A percentile compares a stretch with the other conserved stretches of the same genome.
Evolutionary conservation across 1,140 invertebrate genomes (phyloP).

Genomic region (Drosophila mayri): DNA sequence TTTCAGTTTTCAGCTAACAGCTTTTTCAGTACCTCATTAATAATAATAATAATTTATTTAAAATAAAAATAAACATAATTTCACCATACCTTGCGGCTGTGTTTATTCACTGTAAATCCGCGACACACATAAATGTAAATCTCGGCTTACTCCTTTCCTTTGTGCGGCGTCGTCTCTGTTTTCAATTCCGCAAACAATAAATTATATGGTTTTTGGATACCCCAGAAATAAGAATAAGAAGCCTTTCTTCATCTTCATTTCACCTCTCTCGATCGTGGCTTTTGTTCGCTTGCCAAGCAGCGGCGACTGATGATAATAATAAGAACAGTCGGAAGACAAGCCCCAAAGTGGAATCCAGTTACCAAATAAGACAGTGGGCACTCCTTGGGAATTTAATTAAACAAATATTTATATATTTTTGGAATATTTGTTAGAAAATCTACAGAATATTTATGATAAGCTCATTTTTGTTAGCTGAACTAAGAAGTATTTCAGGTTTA

Average conservation of each 20-base stretch:
- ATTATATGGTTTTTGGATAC: conserved; percentile 71
- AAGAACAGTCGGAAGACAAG: conserved; percentile 28
- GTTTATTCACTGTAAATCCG: conserved; percentile 4
- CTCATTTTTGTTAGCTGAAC: background rate
- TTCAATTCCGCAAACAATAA: conserved; percentile 71
- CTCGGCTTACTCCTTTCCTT: conserved; percentile 36
- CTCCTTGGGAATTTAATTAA: background rate
- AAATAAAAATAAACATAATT: background rate
- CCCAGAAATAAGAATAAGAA: conserved; percentile 15
- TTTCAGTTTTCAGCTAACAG: background rate
- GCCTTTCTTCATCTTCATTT: conserved; percentile 50
- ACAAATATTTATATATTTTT: background rate
- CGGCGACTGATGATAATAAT: conserved; percentile 28
- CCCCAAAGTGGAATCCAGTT: conserved; percentile 34
- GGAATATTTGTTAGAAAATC: background rate
- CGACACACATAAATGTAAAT: conserved; percentile 51
- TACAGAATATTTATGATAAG: background rate
- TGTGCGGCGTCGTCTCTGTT: conserved; percentile 19
- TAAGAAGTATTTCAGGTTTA: background rate
- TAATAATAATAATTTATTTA: too few species aligned
- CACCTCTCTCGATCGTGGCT: conserved; percentile 33
- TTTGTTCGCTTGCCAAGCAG: conserved; percentile 11
- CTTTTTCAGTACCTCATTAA: too few species aligned
- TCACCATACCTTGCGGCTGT: background rate
- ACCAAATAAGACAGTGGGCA: conserved; percentile 29